Evolutionary conservation across 1,140 invertebrate species (phyloP), one percentile per base, ranked within the genome.

Genomic region (Leptinotarsa lineolata): DNA sequence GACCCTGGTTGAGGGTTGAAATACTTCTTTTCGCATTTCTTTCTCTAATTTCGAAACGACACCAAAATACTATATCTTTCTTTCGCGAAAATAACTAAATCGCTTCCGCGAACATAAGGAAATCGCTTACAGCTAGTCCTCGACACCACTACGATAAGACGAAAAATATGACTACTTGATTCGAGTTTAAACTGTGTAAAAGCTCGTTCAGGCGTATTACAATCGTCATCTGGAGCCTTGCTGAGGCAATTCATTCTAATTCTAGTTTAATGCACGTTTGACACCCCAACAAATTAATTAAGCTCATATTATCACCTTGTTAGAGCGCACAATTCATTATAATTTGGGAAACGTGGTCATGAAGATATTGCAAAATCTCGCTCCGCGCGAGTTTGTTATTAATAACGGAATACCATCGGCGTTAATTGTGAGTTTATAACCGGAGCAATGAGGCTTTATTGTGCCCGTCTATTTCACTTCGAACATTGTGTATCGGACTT

Each of bases 251-350:
- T 54, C 48, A 54, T 54, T 54, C 48, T 54, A 18, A 54, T 54
- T 16, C 48, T 15, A 54, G 48, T 54, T 54, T 54, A 54, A 54
- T 16, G 48, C 48, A 54, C 15, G 48, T 54, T 54, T 54, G 48
- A 54, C 48, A 54, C 15, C 48, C 48, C 48, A 54, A 54, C 48
- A 54, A 54, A 54, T 54, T 54, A 54, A 54, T 54, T 54, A 54
- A 54, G 48, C 48, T 18, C n/a, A 54, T 54, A 54, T 54, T 54
- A 54, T 54, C 48, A 54, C 48, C 48, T 54, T 16, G 48, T 54
- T 54, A 54, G 16, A 18, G 48, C 48, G n/a, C 48, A 54, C 48
- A 18, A 54, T 54, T 54, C 48, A 54, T 54, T 54, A 15, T 54
- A 54, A 54, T 54, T 39, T 39, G 30, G 11, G 30, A 39, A 39